These are phyloP conservation scores for Platysteira castanea DNA, from an alignment of 2,113 vertebrate species.

Conservation along the genomic window DNA sequence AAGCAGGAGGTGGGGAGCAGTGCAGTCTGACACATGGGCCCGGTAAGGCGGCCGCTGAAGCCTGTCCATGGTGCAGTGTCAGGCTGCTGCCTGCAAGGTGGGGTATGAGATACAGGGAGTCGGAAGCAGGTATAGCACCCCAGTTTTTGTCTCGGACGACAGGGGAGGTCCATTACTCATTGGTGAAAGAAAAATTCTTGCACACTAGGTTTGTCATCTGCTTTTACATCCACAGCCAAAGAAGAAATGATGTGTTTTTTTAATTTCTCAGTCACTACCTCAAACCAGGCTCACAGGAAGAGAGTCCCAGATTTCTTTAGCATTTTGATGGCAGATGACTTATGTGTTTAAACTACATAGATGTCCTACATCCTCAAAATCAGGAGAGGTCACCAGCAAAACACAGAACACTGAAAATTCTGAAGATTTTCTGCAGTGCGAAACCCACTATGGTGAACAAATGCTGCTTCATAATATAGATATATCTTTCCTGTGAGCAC, in stretches of 20 bases:
- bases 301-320: background rate
- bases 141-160: background rate
- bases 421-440: background rate
- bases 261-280: background rate
- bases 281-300: background rate
- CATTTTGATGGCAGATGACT: background rate
- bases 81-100: background rate
- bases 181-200: background rate
- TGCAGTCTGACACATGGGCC: background rate
- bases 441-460: background rate
- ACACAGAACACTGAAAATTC: background rate
- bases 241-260: background rate
- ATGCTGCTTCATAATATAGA: background rate
- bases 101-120: accelerated
- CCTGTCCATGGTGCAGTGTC: background rate
- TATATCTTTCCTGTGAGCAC: background rate
- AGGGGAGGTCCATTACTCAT: background rate
- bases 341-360: background rate
- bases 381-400: background rate
- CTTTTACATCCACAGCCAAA: background rate
- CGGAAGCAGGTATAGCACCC: background rate
- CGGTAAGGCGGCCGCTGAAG: background rate
- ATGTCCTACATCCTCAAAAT: background rate
- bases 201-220: background rate
- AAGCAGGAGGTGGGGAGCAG: background rate